Evolutionary conservation across 2,797 vertebrate species (phyloP).

Genomic region (Gymnodraco acuticeps): DNA sequence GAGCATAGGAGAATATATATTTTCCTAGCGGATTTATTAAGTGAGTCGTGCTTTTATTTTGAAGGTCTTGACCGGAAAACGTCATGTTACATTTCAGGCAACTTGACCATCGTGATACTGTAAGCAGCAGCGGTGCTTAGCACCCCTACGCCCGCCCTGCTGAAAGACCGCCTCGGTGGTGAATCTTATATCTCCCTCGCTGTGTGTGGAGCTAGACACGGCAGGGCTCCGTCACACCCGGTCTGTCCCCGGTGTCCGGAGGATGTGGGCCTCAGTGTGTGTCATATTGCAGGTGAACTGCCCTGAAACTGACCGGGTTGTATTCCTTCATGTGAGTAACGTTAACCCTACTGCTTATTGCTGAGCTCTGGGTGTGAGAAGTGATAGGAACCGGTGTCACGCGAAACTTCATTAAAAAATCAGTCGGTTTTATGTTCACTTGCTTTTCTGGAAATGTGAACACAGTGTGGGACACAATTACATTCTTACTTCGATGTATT

Average conservation of each 20-base stretch:
- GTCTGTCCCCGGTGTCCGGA: slow-evolving; percentile 45
- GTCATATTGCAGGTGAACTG: slow-evolving; percentile 55
- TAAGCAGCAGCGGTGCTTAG: slow-evolving; percentile 66
- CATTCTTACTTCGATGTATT: not conserved
- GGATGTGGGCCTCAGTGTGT: slow-evolving; percentile 53
- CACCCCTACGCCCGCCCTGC: slow-evolving; percentile 82
- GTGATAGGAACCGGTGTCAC: slow-evolving; percentile 29
- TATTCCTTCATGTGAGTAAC: slow-evolving; percentile 77
- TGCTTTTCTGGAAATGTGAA: not conserved
- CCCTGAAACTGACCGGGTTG: slow-evolving; percentile 57
- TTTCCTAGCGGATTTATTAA: not conserved
- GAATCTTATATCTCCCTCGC: slow-evolving; percentile 69
- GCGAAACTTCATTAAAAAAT: slow-evolving; percentile 47
- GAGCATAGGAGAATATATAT: not conserved
- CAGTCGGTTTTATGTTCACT: slow-evolving; percentile 2
- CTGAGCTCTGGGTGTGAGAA: slow-evolving; percentile 31
- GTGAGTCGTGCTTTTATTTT: slow-evolving; percentile 23
- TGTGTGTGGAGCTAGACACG: slow-evolving; percentile 73
- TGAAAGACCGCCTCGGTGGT: slow-evolving; percentile 55
- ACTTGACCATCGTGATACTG: slow-evolving; percentile 22
- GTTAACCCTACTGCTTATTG: slow-evolving; percentile 40
- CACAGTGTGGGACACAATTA: not conserved
- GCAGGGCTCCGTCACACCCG: slow-evolving; percentile 56
- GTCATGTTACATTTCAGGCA: accelerated
- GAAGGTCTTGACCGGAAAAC: slow-evolving; percentile 19